These are phyloP conservation scores for Caenorhabditis drosophilae DNA, from an alignment of 2,888 invertebrate species.

Conservation along the genomic window DNA sequence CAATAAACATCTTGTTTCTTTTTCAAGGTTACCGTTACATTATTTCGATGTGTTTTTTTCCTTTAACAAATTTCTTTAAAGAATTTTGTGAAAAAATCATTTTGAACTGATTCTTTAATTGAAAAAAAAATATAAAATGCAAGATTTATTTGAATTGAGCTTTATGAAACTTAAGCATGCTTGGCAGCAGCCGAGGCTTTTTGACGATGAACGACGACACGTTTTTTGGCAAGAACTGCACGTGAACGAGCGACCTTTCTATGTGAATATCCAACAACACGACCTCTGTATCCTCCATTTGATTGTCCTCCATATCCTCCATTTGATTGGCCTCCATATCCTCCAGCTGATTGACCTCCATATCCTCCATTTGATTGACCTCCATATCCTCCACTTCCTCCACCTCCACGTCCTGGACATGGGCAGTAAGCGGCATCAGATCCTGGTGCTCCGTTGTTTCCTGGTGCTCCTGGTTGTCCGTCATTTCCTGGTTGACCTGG, in stretches of 20 bases:
- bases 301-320: slow-evolving; percentile 6
- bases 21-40: too few relatives aligned
- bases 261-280: slow-evolving; percentile 22
- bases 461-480: slow-evolving; percentile 39
- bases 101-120: too few relatives aligned
- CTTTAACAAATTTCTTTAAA: too few relatives aligned
- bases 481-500: slow-evolving; percentile 35
- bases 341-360: slow-evolving; percentile 9
- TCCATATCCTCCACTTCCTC: slow-evolving; percentile 12
- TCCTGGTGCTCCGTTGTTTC: slow-evolving; percentile 36
- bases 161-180: slow-evolving; percentile 1
- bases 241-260: slow-evolving; percentile 30
- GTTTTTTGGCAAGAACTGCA: slow-evolving; percentile 27
- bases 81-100: too few relatives aligned
- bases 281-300: slow-evolving; percentile 2
- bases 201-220: slow-evolving; percentile 16
- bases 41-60: too few relatives aligned
- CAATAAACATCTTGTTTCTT: too few relatives aligned
- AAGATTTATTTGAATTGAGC: too few relatives aligned
- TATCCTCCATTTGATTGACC: background rate
- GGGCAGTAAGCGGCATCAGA: slow-evolving; percentile 41
- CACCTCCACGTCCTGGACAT: slow-evolving; percentile 29
- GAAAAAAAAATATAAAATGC: too few relatives aligned
- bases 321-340: background rate
- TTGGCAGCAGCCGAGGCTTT: slow-evolving; percentile 4